Base-by-base conservation (phyloP, 2,888 invertebrate species). In the Eudasyphora cyanicolor region DNA sequence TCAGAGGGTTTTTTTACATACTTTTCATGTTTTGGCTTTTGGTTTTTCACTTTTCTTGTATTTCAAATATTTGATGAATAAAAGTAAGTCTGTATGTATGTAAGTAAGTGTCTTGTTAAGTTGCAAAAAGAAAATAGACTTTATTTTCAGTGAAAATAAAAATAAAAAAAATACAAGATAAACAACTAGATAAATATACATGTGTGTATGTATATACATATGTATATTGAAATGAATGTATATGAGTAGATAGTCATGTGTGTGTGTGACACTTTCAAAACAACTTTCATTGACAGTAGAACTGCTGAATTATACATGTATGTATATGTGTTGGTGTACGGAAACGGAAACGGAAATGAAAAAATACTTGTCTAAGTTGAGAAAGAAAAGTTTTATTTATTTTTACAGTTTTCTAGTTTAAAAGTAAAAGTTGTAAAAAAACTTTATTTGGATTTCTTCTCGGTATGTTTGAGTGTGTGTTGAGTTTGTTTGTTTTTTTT, bases 11-110 rank as follows among this genome's bases (percentile, higher is more conserved):
- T 80, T 82, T 82, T 85, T 87, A 86, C 85, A 87, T 87, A 42
- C 21, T 62, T 45, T 57, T 42, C 27, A 45, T 62, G 49, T 19
- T 64, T 32, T n/a, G n/a, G n/a, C n/a, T n/a, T n/a, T 67, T 38
- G 51, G 54, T 42, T 45, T 76, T 75, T 75, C 8, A 70, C 57
- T 82, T 84, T 86, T 87, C 88, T 73, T 87, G 82, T 86, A 85
- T 89, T 87, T 87, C 87, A 88, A 88, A 89, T 88, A 86, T 88
- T 88, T 86, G 88, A 88, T 73, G 87, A 88, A 88, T 88, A n/a
- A n/a, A n/a, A n/a, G 88, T 87, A 88, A 86, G 88, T 88, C 87
- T 87, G 67, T 76, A 54, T 82, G 86, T 88, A 84, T 88, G 87
- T 88, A 87, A n/a, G n/a, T n/a, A n/a, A n/a, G n/a, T n/a, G n/a